phyloP scores from a whole-genome alignment of 2,113 vertebrate genomes.

The Naja naja region DNA sequence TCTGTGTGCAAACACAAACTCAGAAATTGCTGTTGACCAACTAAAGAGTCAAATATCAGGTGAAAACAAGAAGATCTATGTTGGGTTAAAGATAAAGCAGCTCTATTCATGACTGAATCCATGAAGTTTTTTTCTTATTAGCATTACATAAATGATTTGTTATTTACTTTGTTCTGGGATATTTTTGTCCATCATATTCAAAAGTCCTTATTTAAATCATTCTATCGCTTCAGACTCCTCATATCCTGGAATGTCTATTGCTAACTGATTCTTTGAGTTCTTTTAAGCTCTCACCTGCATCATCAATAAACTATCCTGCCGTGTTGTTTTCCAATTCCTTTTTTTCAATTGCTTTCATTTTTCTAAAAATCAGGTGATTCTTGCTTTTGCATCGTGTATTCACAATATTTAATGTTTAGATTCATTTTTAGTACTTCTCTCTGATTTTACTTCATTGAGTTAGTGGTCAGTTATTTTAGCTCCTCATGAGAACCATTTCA shows the following conservation, averaged over 20 bases:
- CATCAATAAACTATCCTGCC: neutral
- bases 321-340: neutral
- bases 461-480: neutral
- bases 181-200: neutral
- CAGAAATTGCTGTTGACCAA: neutral
- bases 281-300: neutral
- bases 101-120: neutral
- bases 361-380: neutral
- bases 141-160: neutral
- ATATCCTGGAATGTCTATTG: neutral
- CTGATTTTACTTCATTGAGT: neutral
- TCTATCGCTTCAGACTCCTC: neutral
- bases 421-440: neutral
- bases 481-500: neutral
- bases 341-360: neutral
- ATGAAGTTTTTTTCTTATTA: neutral
- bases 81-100: neutral
- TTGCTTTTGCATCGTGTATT: neutral
- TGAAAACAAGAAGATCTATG: neutral
- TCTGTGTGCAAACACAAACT: neutral
- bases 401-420: neutral
- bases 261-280: neutral
- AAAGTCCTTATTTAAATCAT: neutral
- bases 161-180: neutral
- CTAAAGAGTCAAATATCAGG: neutral